A percentile compares a stretch with the other conserved stretches of the same genome.
Conservation (phyloP, 2,888 invertebrate species). For the Cheilosia grossa region DNA sequence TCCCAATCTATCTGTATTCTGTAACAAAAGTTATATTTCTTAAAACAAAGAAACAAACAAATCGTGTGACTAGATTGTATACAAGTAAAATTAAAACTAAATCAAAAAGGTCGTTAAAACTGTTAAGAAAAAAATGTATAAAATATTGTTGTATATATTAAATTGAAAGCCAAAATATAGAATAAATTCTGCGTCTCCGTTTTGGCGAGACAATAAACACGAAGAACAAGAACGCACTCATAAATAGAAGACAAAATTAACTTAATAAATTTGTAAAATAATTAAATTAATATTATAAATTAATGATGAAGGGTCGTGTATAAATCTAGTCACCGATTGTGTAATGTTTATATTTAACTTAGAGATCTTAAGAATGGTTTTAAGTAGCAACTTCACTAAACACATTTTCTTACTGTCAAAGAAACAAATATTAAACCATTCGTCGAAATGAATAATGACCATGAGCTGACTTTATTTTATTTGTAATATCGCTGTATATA, state of each 20-base stretch:
- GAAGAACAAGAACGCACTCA: slow-evolving; percentile 3
- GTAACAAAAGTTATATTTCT: not conserved
- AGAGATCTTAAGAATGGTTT: too few relatives aligned
- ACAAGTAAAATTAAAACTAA: slow-evolving; percentile 20
- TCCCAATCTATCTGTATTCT: not conserved
- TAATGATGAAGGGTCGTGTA: too few relatives aligned
- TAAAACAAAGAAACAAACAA: not conserved
- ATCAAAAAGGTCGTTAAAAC: slow-evolving; percentile 6
- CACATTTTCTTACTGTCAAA: too few relatives aligned
- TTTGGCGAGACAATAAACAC: slow-evolving; percentile 62
- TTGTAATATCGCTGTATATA: too few relatives aligned
- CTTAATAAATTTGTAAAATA: slow-evolving; percentile 30
- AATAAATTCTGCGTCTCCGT: slow-evolving; percentile 64
- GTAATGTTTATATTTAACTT: too few relatives aligned
- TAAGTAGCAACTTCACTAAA: too few relatives aligned
- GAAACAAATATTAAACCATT: too few relatives aligned
- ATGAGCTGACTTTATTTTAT: too few relatives aligned
- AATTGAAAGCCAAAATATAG: slow-evolving; percentile 30
- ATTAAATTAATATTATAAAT: not conserved
- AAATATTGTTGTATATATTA: slow-evolving; percentile 55
- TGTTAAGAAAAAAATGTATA: slow-evolving; percentile 8
- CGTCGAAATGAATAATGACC: too few relatives aligned
- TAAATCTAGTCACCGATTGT: too few relatives aligned
- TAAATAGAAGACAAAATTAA: slow-evolving; percentile 15
- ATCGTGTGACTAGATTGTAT: slow-evolving; percentile 48